Percentiles rank a stretch among this genome's conserved stretches.
These are phyloP conservation scores for Seira ritae DNA, from an alignment of 2,888 invertebrate genomes.

Conservation along the genomic window DNA sequence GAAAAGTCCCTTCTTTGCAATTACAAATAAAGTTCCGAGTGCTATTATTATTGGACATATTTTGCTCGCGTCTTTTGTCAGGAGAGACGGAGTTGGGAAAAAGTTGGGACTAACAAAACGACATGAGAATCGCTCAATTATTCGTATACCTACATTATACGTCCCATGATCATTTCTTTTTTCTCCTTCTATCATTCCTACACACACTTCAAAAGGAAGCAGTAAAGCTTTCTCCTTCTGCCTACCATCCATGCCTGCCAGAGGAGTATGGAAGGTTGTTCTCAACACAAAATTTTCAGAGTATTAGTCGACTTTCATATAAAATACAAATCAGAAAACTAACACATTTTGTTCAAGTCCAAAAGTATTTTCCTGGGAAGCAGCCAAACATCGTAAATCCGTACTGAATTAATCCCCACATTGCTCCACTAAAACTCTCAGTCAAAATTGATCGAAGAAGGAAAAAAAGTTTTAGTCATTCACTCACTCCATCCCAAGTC, in stretches of 20 bases:
- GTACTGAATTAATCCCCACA: conserved; percentile 65
- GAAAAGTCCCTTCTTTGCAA: conserved; percentile 62
- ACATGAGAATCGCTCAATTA: conserved; percentile 54
- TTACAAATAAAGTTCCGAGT: conserved; percentile 63
- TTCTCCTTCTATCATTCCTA: background rate
- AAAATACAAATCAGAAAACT: conserved; percentile 57
- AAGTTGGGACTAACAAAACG: conserved; percentile 7
- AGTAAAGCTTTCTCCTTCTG: background rate
- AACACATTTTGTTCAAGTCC: conserved; percentile 53
- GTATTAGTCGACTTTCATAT: conserved; percentile 47
- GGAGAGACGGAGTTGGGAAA: conserved; percentile 22
- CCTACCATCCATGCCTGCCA: background rate
- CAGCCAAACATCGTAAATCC: conserved; percentile 66
- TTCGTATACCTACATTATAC: conserved; percentile 42
- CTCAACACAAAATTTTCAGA: conserved; percentile 18
- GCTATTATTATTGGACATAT: conserved; percentile 60
- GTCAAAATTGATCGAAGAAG: conserved; percentile 63
- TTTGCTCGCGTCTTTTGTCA: conserved; percentile 52
- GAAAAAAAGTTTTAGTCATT: conserved; percentile 54
- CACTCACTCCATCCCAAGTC: conserved; percentile 61
- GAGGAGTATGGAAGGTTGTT: background rate
- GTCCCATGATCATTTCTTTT: conserved; percentile 8
- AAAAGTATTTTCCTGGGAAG: conserved; percentile 63
- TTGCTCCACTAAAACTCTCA: conserved; percentile 64
- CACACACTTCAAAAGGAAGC: background rate